Conservation (phyloP, 1,140 invertebrate genomes). For the Thalassaphorura encarpata region DNA sequence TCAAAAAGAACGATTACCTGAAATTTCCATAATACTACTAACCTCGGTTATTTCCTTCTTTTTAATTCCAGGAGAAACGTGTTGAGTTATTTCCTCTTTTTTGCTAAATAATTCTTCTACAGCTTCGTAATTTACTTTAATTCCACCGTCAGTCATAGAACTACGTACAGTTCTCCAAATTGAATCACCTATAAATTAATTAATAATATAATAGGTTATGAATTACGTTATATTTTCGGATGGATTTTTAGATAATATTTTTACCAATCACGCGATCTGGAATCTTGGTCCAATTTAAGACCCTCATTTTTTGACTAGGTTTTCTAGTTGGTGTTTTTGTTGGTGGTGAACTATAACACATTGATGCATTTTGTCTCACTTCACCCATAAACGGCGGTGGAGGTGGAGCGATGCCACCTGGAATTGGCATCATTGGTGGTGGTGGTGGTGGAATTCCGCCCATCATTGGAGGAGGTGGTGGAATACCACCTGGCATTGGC, state of each 20-base stretch:
- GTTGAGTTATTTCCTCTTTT: conserved; percentile 33
- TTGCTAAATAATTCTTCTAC: conserved; percentile 36
- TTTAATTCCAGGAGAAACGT: too few species aligned
- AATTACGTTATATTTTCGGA: not conserved
- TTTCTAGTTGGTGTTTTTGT: conserved; percentile 5
- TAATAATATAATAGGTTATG: too few species aligned
- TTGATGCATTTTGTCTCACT: conserved; percentile 20
- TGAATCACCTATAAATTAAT: too few species aligned
- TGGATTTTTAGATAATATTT: conserved; percentile 3
- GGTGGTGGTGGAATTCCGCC: conserved; percentile 28
- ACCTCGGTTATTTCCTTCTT: too few species aligned
- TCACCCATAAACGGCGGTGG: conserved; percentile 20
- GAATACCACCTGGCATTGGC: conserved; percentile 1
- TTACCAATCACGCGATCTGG: conserved; percentile 31
- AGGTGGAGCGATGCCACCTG: conserved; percentile 26
- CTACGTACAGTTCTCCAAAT: too few species aligned
- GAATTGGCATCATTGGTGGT: conserved; percentile 7
- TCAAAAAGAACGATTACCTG: too few species aligned
- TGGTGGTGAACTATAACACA: conserved; percentile 20
- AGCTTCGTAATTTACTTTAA: conserved; percentile 38
- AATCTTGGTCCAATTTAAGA: conserved; percentile 41
- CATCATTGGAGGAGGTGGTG: conserved; percentile 17
- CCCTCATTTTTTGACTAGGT: conserved; percentile 37
- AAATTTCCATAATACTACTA: too few species aligned
- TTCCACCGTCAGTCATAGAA: not conserved